A percentile compares a stretch with the other conserved stretches of the same genome.
phyloP scores from a whole-genome alignment of 2,797 vertebrate species.

The Dendrocincla tyrannina region DNA sequence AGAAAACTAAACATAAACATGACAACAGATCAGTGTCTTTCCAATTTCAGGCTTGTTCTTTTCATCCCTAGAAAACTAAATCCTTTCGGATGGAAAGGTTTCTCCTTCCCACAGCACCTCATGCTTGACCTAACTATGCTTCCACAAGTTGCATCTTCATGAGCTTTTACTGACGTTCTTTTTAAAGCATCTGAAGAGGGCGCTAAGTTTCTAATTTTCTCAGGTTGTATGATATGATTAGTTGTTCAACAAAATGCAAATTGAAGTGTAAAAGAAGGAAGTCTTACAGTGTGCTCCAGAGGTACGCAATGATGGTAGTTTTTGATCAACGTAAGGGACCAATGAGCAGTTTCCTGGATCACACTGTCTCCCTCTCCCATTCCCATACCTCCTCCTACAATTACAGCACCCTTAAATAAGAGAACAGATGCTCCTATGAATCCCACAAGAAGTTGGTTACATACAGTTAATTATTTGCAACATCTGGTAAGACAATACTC shows the following conservation, averaged over 20 bases:
- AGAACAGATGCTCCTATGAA: neutral
- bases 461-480: neutral
- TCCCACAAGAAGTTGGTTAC: neutral
- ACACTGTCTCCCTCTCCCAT: neutral
- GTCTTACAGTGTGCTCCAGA: neutral
- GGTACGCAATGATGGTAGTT: accelerated
- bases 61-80: neutral
- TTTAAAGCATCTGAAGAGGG: neutral
- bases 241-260: neutral
- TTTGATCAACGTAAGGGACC: neutral
- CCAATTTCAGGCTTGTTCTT: neutral
- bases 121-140: neutral
- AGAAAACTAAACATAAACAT: neutral
- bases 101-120: neutral
- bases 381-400: neutral
- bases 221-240: neutral
- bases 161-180: neutral
- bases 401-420: neutral
- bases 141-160: neutral
- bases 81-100: neutral
- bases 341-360: neutral
- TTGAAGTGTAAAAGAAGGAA: neutral
- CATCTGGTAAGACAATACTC: neutral
- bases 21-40: neutral
- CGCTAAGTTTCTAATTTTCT: neutral